Base-by-base conservation (phyloP, 2,113 vertebrate genomes). In the Malurus elegans region DNA sequence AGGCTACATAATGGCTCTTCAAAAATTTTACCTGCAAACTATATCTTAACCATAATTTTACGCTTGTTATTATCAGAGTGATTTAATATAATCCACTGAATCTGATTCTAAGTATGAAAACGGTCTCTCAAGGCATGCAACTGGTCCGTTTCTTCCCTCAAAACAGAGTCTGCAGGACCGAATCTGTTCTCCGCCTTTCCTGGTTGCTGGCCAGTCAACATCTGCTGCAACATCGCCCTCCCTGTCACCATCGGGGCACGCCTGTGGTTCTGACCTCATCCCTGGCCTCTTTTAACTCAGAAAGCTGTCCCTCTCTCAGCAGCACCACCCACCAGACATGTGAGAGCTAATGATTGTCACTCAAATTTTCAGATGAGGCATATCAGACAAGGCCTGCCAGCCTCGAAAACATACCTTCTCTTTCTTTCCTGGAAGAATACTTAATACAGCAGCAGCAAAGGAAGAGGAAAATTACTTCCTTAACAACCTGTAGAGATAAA, bases 171-270 rank as follows among this genome's bases (percentile, higher is more conserved):
- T 73, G 62, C 54, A 61, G 64, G 73, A 24, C 8, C 0, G 0
- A 20, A 10, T 4, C 56, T 18, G 11, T 34, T 51, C 6, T 2
- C 11, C 1, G 1, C 18, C 15, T 54, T 71, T 69, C 23, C 75
- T 38, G 18, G 14, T 42, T 24, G 75, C 34, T 57, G 50, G 36
- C 50, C 19, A 40, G 70, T 56, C 65, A 71, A 61, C 61, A 12
- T 64, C 29, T 74, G 40, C 56, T 79, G 70, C 42, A 75, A 64
- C 53, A 12, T 38, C 0, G 0, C 38, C 45, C 50, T 80, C 60
- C 18, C 18, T 1, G 0, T 81, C 45, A 25, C 54, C 54, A 20
- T 21, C 0, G 0, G 42, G 74, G 13, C 66, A 53, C 2, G 4
- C n/a, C 31, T 8, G 25, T 28, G 26, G 13, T 28, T 24, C 31